Evolutionary conservation across 2,888 invertebrate genomes (phyloP).

Genomic region (Teleiodes luculella): DNA sequence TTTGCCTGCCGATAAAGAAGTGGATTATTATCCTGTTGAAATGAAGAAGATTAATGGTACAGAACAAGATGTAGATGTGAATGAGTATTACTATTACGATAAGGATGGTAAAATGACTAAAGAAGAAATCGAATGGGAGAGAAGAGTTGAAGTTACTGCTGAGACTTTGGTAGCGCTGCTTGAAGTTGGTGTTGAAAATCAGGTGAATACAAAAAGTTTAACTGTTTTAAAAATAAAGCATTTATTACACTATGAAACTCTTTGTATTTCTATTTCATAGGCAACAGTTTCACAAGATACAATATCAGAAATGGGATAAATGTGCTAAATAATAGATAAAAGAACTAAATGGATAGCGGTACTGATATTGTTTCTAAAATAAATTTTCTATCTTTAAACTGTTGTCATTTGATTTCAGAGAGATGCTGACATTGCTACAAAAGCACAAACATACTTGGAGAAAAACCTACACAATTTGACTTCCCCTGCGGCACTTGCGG

Average conservation of each 20-base stretch:
- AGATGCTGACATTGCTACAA: constrained; percentile 73
- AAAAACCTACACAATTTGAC: constrained; percentile 75
- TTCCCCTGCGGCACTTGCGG: constrained; percentile 79
- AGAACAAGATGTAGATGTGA: constrained; percentile 57
- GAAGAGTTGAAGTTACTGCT: constrained; percentile 80
- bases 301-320: too few species aligned
- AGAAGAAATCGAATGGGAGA: constrained; percentile 71
- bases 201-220: constrained; percentile 48
- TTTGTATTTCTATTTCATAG: too few species aligned
- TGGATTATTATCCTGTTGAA: constrained; percentile 68
- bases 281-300: too few species aligned
- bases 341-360: too few species aligned
- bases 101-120: constrained; percentile 73
- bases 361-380: too few species aligned
- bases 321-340: too few species aligned
- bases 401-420: constrained; percentile 38
- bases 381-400: too few species aligned
- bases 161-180: constrained; percentile 80
- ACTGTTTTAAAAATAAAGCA: too few species aligned
- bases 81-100: constrained; percentile 72
- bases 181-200: constrained; percentile 80
- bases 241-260: too few species aligned
- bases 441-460: constrained; percentile 78
- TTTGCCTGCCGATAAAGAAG: constrained; percentile 77
- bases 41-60: constrained; percentile 56